Evolutionary conservation across 2,113 vertebrate genomes (phyloP).

Genomic region (Melanotaenia duboulayi): DNA sequence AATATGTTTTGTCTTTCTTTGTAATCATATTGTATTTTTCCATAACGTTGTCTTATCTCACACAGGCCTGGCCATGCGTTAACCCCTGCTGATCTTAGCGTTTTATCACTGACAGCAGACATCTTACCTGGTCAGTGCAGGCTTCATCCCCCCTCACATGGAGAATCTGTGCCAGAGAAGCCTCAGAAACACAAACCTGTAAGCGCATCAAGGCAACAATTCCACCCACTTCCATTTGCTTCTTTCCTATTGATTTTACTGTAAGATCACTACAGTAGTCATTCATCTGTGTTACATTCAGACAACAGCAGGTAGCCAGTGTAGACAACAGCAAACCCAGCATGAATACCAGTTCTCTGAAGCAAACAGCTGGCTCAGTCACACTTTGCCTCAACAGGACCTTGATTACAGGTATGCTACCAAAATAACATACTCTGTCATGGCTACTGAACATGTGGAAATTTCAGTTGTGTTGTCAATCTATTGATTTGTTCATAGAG

Average conservation of each 20-base stretch:
- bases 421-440: background rate
- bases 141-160: constrained; percentile 53
- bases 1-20: background rate
- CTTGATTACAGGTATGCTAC: constrained; percentile 73
- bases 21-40: background rate
- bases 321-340: constrained; percentile 26
- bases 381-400: constrained; percentile 73
- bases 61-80: constrained; percentile 49
- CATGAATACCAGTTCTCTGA: constrained; percentile 81
- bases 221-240: background rate
- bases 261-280: background rate
- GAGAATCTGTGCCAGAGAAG: background rate
- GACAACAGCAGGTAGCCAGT: constrained; percentile 29
- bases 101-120: constrained; percentile 61
- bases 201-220: constrained; percentile 3
- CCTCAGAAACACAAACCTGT: constrained; percentile 25
- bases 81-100: constrained; percentile 81
- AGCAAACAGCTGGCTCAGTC: constrained; percentile 82
- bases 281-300: constrained; percentile 28
- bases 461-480: too few relatives aligned
- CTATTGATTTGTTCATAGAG: background rate
- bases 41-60: background rate
- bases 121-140: constrained; percentile 80
- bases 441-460: too few relatives aligned
- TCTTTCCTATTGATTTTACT: background rate